phyloP scores from a whole-genome alignment of 2,797 vertebrate species.

The Sebastes jordani region DNA sequence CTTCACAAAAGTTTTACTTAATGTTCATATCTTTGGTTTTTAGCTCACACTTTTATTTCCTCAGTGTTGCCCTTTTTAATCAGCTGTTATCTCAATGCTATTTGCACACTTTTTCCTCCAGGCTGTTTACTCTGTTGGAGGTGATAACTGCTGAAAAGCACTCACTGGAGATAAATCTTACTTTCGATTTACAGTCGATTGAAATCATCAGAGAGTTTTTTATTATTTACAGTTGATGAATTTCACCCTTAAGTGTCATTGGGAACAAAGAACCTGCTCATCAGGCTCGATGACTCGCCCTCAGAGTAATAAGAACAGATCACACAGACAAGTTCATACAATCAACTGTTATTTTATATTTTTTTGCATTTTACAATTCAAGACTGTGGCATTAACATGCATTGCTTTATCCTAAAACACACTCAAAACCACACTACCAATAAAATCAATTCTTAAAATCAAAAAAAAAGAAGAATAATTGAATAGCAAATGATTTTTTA shows the following conservation, averaged over 20 bases:
- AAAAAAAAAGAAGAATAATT: slow-evolving; percentile 55
- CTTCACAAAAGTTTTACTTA: not conserved
- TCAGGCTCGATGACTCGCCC: not conserved
- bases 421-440: slow-evolving; percentile 77
- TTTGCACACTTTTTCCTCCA: not conserved
- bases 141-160: not conserved
- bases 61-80: not conserved
- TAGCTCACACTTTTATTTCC: too few species aligned
- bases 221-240: not conserved
- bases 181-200: not conserved
- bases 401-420: slow-evolving; percentile 78
- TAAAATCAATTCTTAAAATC: slow-evolving; percentile 75
- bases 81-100: not conserved
- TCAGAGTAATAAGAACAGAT: slow-evolving; percentile 16
- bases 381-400: slow-evolving; percentile 81
- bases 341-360: slow-evolving; percentile 82
- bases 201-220: not conserved
- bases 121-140: not conserved
- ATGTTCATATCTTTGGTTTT: not conserved
- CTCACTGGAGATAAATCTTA: not conserved
- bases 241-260: not conserved
- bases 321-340: slow-evolving; percentile 67
- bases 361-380: slow-evolving; percentile 89
- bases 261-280: slow-evolving; percentile 18
- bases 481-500: slow-evolving; percentile 80